These are phyloP conservation scores for Nipponacmea schrenckii DNA, from an alignment of 2,888 invertebrate genomes.

Conservation along the genomic window DNA sequence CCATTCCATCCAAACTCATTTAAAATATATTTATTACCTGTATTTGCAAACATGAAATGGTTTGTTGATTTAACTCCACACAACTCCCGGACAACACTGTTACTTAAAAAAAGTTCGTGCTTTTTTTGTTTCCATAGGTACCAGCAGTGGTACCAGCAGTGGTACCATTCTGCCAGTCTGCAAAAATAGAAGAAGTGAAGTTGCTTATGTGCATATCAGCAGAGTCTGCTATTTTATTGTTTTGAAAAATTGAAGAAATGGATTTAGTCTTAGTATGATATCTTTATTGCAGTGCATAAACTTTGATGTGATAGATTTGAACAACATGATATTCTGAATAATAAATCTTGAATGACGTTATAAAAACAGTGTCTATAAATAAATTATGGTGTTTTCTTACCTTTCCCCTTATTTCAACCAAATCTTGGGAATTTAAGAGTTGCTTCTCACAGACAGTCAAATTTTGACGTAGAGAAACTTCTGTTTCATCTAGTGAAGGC, in stretches of 20 bases:
- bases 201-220: neutral
- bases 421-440: neutral
- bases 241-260: too few relatives aligned
- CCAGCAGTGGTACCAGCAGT: neutral
- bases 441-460: neutral
- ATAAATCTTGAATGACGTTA: too few relatives aligned
- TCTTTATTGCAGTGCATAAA: too few relatives aligned
- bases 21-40: too few relatives aligned
- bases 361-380: too few relatives aligned
- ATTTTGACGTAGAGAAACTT: neutral
- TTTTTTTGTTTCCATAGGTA: neutral
- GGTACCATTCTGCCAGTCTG: slow-evolving; percentile 9
- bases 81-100: neutral
- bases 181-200: neutral
- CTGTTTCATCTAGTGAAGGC: neutral
- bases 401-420: slow-evolving; percentile 5
- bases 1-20: neutral
- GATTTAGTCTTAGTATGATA: too few relatives aligned
- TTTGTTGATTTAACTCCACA: neutral
- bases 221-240: too few relatives aligned
- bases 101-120: neutral
- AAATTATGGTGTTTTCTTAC: neutral
- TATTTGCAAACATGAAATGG: slow-evolving; percentile 5
- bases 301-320: too few relatives aligned
- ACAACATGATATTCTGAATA: too few relatives aligned